Base-by-base conservation (phyloP, 2,888 invertebrate species). In the Ypsolopha sequella region DNA sequence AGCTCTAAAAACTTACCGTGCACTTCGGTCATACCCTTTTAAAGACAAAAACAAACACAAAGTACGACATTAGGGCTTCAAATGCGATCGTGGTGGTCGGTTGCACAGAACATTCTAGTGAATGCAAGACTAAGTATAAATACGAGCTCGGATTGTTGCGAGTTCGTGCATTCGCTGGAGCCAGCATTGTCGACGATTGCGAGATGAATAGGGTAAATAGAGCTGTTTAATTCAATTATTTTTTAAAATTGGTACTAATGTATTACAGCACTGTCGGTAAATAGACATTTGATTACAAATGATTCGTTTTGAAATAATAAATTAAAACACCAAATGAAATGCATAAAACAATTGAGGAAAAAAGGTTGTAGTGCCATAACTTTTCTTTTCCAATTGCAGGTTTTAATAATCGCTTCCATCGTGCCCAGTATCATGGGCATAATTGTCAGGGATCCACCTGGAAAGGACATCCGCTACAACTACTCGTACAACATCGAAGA, bases 401-500 rank as follows among this genome's bases (percentile, higher is more conserved):
- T 60, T 52, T 43, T 63, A 36, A 34, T 76, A n/a, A 52, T 66
- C 41, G 52, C 67, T 39, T 73, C 66, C 56, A 54, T 66, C 11
- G 52, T 70, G 38, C 70, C 72, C 8, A 63, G 59, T 4, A 68
- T 63, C n/a, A 49, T 71, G 43, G 53, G 73, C 50, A 79, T 85
- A 35, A 76, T 85, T 55, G 79, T 85, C 13, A 74, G 68, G 8
- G 82, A 85, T 55, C 71, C 81, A 1, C 76, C 75, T 1, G 75
- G 73, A 0, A 66, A 70, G 0, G 70, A 71, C 8, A 64, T 68
- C 0, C 81, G 86, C 52, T 87, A 87, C 60, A 80, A 76, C 54
- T 87, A 80, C 58, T 79, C 81, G 1, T 88, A 87, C 59, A 68
- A 76, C 50, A 66, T 82, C 74, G 88, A 79, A 76, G 91, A 88